Evolutionary conservation across 2,888 invertebrate genomes (phyloP), one percentile per base, ranked within the genome.

Genomic region (Neelides folsomi): DNA sequence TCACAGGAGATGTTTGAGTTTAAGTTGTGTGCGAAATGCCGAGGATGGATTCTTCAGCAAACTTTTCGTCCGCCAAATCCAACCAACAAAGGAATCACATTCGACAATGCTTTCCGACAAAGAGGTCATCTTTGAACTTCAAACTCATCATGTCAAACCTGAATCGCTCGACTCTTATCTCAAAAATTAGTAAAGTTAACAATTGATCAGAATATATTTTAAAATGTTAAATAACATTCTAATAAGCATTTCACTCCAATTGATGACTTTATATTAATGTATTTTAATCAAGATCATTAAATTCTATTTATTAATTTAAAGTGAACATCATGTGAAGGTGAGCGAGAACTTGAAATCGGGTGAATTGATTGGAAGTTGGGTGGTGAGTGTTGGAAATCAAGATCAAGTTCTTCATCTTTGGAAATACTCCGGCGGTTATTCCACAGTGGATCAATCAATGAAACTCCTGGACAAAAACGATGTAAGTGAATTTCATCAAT

Each of bases 381-480:
- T 85, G 0, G 95, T 95, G 1, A 83, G 85, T 49, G 88, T 90
- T 38, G 98, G 98, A 36, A 95, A 97, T 68, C 85, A 95, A 76
- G 97, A 98, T 75, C 97, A 98, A 73, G 90, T 84, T 15, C 75
- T 98, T 55, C 95, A 98, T 71, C 76, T 98, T 51, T 97, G 95
- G 95, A 82, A 85, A 67, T 94, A 90, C 69, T 84, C 82, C 10
- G 90, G 93, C 46, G 97, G 97, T 18, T 97, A 90, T 68, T 80
- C 85, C 67, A 80, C 82, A 65, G 82, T 90, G 66, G 90, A 90
- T 72, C 77, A 79, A 65, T 82, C 85, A 34, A 82, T 84, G 67
- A 74, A 77, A 59, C 70, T 82, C 55, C 76, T 86, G 47, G 77
- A 73, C 61, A 75, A 79, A 66, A 83, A 83, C 71, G 71, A 77